A percentile compares a stretch with the other conserved stretches of the same genome.
Evolutionary conservation across 2,797 vertebrate species (phyloP).

Genomic region (Gymnopithys bicolor): DNA sequence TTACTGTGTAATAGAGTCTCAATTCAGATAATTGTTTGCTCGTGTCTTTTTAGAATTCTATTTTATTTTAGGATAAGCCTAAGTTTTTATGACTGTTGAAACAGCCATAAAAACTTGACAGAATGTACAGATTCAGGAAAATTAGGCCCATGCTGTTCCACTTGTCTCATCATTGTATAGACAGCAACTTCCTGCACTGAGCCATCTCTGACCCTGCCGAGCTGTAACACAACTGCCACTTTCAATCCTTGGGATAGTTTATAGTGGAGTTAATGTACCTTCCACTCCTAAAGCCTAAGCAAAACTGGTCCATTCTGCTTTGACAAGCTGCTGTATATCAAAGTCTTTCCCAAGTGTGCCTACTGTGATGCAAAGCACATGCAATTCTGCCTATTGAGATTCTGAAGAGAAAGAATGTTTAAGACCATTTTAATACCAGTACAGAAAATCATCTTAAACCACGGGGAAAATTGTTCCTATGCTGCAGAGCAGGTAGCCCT

Average conservation of each 20-base stretch:
- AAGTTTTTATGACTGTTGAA: background rate
- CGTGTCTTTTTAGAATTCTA: background rate
- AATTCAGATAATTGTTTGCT: background rate
- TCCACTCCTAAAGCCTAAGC: background rate
- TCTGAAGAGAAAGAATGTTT: background rate
- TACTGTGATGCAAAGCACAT: background rate
- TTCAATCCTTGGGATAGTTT: background rate
- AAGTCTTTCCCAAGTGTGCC: background rate
- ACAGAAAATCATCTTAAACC: background rate
- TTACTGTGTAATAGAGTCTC: background rate
- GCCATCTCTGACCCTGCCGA: background rate
- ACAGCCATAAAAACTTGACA: background rate
- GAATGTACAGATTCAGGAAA: background rate
- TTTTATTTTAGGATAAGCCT: background rate
- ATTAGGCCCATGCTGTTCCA: background rate
- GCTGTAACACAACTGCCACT: background rate
- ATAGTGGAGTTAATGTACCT: background rate
- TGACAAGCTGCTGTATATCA: background rate
- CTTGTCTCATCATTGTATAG: background rate
- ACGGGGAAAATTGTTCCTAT: background rate
- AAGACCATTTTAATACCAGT: background rate
- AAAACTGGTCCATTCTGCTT: background rate
- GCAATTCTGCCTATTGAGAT: background rate
- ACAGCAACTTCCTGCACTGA: background rate
- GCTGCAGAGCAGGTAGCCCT: background rate